Evolutionary conservation across 2,888 invertebrate genomes (phyloP), one percentile per base, ranked within the genome.

Genomic region (Anorthoa munda): DNA sequence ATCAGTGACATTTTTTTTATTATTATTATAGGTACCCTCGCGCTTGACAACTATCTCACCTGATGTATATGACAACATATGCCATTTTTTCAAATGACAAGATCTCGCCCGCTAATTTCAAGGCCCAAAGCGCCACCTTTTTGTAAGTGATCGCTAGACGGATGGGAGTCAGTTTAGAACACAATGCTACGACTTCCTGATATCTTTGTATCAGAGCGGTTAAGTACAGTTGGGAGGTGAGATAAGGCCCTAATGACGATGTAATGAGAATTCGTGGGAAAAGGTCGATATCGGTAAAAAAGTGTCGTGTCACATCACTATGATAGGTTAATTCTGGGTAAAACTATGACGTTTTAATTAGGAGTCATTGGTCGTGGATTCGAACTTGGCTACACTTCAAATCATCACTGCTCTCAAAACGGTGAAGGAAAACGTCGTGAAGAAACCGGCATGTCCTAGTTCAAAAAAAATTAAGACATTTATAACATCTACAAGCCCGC

Each of bases 171-270:
- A 69, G 79, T 86, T 86, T 88, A 84, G 79, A 81, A 89, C 77
- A 92, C 92, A 92, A 92, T 92, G 86, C 88, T 90, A 90, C 67
- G 90, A 91, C 83, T 86, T 88, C 88, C 86, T 85, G 82, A 84
- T 88, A 84, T 87, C 86, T 79, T 87, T 83, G 82, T 79, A 84
- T 84, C 86, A 79, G 68, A 81, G 79, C 77, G 66, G 68, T 88
- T 84, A 87, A 81, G 74, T 84, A 88, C 89, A 77, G 88, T 88
- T 88, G 80, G 85, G 75, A 87, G 82, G 82, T 63, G 63, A 81
- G 86, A 89, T 91, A 90, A 90, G 86, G 84, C 82, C 73, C 72
- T 89, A 84, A 87, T 88, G 85, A 77, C 65, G 61, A 80, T 82
- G 73, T 84, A 83, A 89, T 85, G 83, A 82, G 81, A 77, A 75